Base-by-base conservation (phyloP, 1,140 invertebrate species). In the Microplitis mediator region DNA sequence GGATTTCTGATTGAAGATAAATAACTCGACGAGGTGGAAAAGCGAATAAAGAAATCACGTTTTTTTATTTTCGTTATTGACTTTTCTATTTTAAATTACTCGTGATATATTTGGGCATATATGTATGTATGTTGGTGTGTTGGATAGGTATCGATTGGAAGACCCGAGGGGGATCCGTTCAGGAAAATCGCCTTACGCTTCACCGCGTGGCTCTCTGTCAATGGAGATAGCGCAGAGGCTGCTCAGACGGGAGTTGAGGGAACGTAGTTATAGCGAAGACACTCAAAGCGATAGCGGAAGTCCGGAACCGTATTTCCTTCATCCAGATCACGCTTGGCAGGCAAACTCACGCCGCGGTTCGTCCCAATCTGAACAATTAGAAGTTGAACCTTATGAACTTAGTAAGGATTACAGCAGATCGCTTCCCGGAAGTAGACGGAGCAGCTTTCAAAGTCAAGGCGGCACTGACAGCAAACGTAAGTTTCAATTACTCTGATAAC, bases 371-470 rank as follows among this genome's bases (percentile, higher is more conserved):
- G 94, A 95, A 78, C 93, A 93, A 62, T 87, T 95, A 23, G 94
- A 95, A 82, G 91, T 94, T 32, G 94, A 96, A 81, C 92, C 94
- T 0, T 95, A 95, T 81, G 93, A 95, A 84, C 89, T 95, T 14
- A 93, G 90, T 65, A 93, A 94, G 82, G 94, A 95, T 85, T 95
- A 95, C 83, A 95, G 94, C 14, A 90, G 93, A 77, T 95, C 94
- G 13, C 85, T 95, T 77, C 94, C 94, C 1, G 94, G 94, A 5
- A 95, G 93, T 23, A 88, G 94, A 74, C 89, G 94, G 54, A 95
- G 93, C 16, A 95, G 93, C 36, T 95, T 96, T 81, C 94, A 95
- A 79, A 87, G 85, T 58, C 86, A 87, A 60, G 75, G 75, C 23
- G 84, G 83, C 14, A 82, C 81, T 3, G 85, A 87, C 45, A 85